Evolutionary conservation across 2,113 vertebrate species (phyloP).

Genomic region (Eudyptes chrysolophus): DNA sequence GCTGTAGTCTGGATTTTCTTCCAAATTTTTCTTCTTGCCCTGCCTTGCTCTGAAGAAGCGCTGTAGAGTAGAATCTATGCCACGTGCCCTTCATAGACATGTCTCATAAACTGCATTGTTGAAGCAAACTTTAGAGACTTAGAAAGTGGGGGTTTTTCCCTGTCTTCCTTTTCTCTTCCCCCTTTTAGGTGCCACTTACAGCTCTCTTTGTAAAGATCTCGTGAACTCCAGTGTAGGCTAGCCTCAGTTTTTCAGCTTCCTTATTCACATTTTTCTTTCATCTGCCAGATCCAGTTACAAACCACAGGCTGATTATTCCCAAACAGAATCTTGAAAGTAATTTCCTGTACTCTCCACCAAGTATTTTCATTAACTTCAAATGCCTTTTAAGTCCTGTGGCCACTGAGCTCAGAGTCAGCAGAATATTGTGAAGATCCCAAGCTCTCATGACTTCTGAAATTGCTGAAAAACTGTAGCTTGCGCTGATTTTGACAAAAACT

Average conservation of each 20-base stretch:
- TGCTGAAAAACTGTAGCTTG: background rate
- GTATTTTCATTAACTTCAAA: background rate
- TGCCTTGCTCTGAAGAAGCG: background rate
- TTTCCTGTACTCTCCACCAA: background rate
- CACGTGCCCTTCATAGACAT: fast-evolving
- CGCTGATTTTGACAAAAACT: background rate
- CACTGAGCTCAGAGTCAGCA: background rate
- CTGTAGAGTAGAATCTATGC: background rate
- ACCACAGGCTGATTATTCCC: background rate
- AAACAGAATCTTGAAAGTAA: background rate
- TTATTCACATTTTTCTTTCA: background rate
- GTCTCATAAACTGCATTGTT: background rate
- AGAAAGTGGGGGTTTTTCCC: fast-evolving
- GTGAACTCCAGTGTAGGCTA: background rate
- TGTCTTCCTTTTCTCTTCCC: background rate
- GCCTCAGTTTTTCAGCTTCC: background rate
- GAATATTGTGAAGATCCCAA: background rate
- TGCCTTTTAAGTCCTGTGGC: background rate
- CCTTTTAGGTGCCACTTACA: background rate
- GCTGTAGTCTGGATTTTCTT: background rate
- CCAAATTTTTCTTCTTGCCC: background rate
- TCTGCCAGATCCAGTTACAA: background rate
- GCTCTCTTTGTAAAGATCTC: background rate
- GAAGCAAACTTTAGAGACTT: background rate
- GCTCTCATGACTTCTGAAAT: background rate